These are phyloP conservation scores for Ammospiza nelsoni DNA, from an alignment of 2,113 vertebrate species.

Conservation along the genomic window DNA sequence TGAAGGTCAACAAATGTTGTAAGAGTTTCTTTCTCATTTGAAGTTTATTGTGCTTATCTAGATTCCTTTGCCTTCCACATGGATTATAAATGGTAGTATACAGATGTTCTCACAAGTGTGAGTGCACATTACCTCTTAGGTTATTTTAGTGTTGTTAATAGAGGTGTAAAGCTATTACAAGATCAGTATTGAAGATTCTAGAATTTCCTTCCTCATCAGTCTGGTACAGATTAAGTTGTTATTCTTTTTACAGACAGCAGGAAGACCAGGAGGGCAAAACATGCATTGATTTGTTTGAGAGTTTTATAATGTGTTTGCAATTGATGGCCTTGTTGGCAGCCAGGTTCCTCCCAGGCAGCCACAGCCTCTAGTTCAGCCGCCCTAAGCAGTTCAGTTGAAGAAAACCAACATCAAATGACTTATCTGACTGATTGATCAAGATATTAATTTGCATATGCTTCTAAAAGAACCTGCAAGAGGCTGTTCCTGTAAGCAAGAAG, in stretches of 20 bases:
- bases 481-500: not conserved
- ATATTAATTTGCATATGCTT: not conserved
- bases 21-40: not conserved
- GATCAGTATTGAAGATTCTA: not conserved
- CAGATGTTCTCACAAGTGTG: not conserved
- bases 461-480: not conserved
- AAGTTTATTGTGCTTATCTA: not conserved
- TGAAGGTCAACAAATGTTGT: constrained; percentile 1
- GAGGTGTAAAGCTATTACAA: not conserved
- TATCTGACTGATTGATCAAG: not conserved
- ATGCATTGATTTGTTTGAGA: not conserved
- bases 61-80: not conserved
- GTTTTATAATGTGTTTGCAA: not conserved
- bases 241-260: not conserved
- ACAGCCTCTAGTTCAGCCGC: not conserved
- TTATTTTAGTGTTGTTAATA: not conserved
- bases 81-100: not conserved
- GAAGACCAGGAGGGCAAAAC: not conserved
- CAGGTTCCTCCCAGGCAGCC: not conserved
- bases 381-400: not conserved
- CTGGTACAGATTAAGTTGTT: not conserved
- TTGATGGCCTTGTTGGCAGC: not conserved
- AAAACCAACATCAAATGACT: not conserved
- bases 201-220: not conserved
- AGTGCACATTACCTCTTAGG: not conserved